Evolutionary conservation across 1,140 invertebrate species (phyloP).

Genomic region (Rhopalosiphum maidis): DNA sequence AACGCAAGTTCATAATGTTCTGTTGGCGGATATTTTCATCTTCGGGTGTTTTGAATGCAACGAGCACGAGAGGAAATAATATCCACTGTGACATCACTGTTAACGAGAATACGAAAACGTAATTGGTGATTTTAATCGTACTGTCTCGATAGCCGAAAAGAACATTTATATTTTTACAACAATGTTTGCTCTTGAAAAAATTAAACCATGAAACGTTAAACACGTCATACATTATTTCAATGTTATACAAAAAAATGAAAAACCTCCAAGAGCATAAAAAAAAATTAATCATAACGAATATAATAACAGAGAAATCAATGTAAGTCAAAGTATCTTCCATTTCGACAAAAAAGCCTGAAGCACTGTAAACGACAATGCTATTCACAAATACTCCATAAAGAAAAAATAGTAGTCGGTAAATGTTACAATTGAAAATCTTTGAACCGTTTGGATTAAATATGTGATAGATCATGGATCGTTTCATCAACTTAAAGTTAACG

Average conservation of each 20-base stretch:
- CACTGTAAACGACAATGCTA: background rate
- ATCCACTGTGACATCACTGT: background rate
- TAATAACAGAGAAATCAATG: background rate
- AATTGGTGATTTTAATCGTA: background rate
- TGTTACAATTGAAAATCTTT: background rate
- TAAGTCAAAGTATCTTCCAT: background rate
- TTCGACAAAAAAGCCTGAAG: background rate
- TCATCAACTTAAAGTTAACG: background rate
- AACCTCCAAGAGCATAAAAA: background rate
- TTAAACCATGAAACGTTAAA: background rate
- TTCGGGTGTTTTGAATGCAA: background rate
- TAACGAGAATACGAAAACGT: background rate
- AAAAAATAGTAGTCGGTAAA: background rate
- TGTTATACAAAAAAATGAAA: background rate
- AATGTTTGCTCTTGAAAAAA: background rate
- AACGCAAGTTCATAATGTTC: background rate
- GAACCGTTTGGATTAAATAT: background rate
- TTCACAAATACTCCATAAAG: background rate
- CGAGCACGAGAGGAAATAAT: background rate
- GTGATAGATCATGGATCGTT: background rate
- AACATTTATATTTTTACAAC: background rate
- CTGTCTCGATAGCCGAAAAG: background rate
- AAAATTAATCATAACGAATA: background rate
- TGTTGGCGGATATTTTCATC: background rate
- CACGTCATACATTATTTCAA: background rate